Evolutionary conservation across 2,113 vertebrate species (phyloP).

Genomic region (Pseudolaguvia tuberculata): DNA sequence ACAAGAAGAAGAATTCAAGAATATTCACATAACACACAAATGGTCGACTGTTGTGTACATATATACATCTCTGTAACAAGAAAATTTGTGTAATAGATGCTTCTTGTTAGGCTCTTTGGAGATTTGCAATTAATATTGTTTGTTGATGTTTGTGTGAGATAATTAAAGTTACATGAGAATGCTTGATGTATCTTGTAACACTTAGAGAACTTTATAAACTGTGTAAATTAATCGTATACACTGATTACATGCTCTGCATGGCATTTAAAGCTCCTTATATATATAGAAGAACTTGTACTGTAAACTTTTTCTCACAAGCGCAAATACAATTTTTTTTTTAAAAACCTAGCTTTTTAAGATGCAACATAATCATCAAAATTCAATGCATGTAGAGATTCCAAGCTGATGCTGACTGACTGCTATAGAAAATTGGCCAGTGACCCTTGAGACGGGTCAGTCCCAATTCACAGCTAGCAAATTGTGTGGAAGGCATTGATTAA

Average conservation of each 20-base stretch:
- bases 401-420: constrained; percentile 57
- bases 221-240: background rate
- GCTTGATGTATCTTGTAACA: background rate
- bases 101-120: constrained; percentile 31
- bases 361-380: constrained; percentile 64
- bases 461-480: constrained; percentile 74
- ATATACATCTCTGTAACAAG: too few species aligned
- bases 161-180: constrained; percentile 32
- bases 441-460: constrained; percentile 68
- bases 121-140: constrained; percentile 47
- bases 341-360: constrained; percentile 31
- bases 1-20: too few species aligned
- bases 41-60: too few species aligned
- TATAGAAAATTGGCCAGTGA: constrained; percentile 71
- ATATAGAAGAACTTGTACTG: too few species aligned
- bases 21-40: too few species aligned
- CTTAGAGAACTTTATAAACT: background rate
- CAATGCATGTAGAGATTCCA: constrained; percentile 59
- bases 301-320: background rate
- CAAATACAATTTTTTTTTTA: background rate
- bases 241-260: background rate
- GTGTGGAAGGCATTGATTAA: constrained; percentile 78
- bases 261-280: background rate
- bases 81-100: too few species aligned
- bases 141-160: constrained; percentile 35